Evolutionary conservation across 2,113 vertebrate genomes (phyloP).

Genomic region (Macquaria ambigua): DNA sequence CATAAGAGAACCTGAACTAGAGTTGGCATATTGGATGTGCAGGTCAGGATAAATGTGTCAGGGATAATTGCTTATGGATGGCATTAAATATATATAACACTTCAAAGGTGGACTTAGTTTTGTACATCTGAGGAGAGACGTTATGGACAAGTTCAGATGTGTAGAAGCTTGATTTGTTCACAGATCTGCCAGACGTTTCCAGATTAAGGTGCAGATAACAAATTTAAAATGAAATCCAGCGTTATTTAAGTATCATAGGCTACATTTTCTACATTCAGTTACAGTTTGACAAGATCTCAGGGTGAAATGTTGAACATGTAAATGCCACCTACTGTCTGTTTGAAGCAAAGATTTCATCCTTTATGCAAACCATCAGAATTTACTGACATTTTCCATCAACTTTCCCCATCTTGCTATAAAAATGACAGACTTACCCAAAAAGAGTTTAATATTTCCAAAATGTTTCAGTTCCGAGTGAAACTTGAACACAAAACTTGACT

Average conservation of each 20-base stretch:
- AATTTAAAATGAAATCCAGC: constrained; percentile 1
- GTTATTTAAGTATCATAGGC: constrained; percentile 15
- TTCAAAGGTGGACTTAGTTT: constrained; percentile 40
- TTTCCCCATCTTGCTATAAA: constrained; percentile 10
- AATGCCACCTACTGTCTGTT: constrained; percentile 30
- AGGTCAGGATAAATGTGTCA: constrained; percentile 48
- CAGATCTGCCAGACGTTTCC: constrained; percentile 23
- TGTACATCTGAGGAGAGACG: constrained; percentile 12
- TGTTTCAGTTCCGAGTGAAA: neutral
- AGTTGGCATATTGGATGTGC: constrained; percentile 40
- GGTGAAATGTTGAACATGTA: constrained; percentile 30
- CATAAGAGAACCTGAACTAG: constrained; percentile 47
- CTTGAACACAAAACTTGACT: neutral
- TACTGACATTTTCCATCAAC: constrained; percentile 11
- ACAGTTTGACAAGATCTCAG: constrained; percentile 33
- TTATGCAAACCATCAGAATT: constrained; percentile 3
- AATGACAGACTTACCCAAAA: neutral
- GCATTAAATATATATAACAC: constrained; percentile 43
- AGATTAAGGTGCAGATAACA: constrained; percentile 16
- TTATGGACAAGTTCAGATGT: constrained; percentile 26
- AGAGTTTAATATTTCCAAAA: neutral
- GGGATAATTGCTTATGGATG: constrained; percentile 42
- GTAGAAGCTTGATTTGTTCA: constrained; percentile 18
- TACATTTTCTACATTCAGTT: constrained; percentile 35
- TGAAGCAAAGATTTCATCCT: constrained; percentile 22